Base-by-base conservation (phyloP, 2,113 vertebrate species). In the Cacatua alba region DNA sequence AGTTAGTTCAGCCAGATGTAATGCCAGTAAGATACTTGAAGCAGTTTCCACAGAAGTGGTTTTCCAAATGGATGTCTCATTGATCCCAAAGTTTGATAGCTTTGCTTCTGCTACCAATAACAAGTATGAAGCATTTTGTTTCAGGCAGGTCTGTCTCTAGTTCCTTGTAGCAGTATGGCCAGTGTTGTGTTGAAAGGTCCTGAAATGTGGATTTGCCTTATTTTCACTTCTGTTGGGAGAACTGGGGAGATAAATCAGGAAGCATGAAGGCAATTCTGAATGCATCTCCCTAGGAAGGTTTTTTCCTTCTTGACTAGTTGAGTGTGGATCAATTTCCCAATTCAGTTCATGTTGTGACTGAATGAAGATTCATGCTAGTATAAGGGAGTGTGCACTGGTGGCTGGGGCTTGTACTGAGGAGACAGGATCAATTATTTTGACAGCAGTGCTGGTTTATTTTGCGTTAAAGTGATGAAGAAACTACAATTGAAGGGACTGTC, bases 251-350 rank as follows among this genome's bases (percentile, higher is more conserved):
- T 41, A 65, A 85, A 52, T 88, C 33, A 82, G 49, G 59, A 82
- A 70, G 41, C 17, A 41, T 16, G 57, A 90, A 94, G 52, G 18
- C 63, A 80, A 90, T 92, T 95, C 49, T 57, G 24, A 85, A 41
- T 89, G 31, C 51, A 72, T 80, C 75, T 86, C 59, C 16, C 39
- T 90, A 18, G 87, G 84, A 84, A 75, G 23, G 11, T 13, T 67
- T 91, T 67, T 65, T 69, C 11, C 9, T 84, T 53, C 33, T 71
- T 79, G 57, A 72, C 94, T 95, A 94, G 72, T 82, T 93, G 53
- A 69, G 48, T 49, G 1, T 28, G 31, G 85, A 93, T 97, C 95
- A 69, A 93, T 96, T 93, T 95, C 44, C 39, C 79, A 90, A 69
- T 96, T 93, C 49, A 62, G 11, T 88, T 95, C 59, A 19, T 75